Base-by-base conservation (phyloP, 2,113 vertebrate species). In the Chloropsis hardwickii region DNA sequence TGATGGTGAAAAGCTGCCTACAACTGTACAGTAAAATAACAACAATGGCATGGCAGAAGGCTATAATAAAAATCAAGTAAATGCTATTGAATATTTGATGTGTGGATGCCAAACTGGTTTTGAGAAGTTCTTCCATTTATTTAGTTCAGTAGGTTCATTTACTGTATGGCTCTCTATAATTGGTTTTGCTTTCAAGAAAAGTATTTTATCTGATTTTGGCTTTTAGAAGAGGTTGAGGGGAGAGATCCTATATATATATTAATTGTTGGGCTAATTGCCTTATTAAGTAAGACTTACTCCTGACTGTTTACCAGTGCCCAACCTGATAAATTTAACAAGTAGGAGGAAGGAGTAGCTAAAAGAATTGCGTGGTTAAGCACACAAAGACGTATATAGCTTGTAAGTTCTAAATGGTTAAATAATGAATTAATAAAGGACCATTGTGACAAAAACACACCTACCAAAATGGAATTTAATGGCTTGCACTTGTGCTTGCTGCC, bases 1-100 rank as follows among this genome's bases (percentile, higher is more conserved):
- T 91, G 66, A 95, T 95, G 92, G 92, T 96, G 94, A 95, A 97
- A 98, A 97, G 65, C 97, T 97, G 95, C 94, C 94, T 98, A 94
- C 90, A 96, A 97, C 61, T 95, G 78, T 94, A 97, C 51, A 77
- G 92, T 97, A 96, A 97, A 97, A 97, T 95, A 97, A 94, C 65
- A 97, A 85, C 73, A 96, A 37, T 88, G 24, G 45, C 61, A 90
- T 89, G 81, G 72, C 84, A 97, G 90, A 95, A 95, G 44, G 44
- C 47, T 92, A 16, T 92, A 92, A 96, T 97, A 97, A 98, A 98
- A 97, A 94, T 93, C 92, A 96, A 94, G 54, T 88, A 94, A 97
- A 97, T 94, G 85, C 48, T 81, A 45, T 84, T 96, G 81, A 83
- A 51, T 95, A 69, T 54, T 92, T 94, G 57, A 85, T 71, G 35